phyloP scores from a whole-genome alignment of 2,888 invertebrate species.

The Plagiodera versicolora region DNA sequence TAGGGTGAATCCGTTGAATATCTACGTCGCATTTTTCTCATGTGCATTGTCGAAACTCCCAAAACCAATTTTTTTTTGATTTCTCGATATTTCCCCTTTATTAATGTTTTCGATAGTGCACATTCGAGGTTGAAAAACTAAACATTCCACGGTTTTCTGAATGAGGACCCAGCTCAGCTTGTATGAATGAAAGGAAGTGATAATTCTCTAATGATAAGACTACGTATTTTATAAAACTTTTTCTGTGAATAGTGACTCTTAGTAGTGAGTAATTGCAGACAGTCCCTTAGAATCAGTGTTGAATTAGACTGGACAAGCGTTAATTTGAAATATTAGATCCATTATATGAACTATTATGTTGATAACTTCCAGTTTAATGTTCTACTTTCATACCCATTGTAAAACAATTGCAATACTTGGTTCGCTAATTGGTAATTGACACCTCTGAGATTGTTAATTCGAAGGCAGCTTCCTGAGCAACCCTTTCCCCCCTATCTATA shows the following conservation, averaged over 20 bases:
- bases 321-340: not conserved
- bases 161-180: slow-evolving; percentile 46
- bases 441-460: not conserved
- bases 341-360: not conserved
- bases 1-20: not conserved
- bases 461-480: not conserved
- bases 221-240: slow-evolving; percentile 51
- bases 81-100: no score
- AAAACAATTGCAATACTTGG: no score
- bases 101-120: not conserved
- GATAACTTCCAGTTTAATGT: not conserved
- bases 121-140: not conserved
- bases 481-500: not conserved
- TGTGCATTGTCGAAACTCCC: no score
- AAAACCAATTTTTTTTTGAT: no score
- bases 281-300: slow-evolving; percentile 27
- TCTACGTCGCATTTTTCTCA: no score
- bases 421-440: not conserved
- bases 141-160: not conserved
- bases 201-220: slow-evolving; percentile 54
- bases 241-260: slow-evolving; percentile 51
- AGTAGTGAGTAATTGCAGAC: slow-evolving; percentile 53
- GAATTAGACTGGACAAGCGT: slow-evolving; percentile 8
- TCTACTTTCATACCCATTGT: not conserved
- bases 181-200: slow-evolving; percentile 54